Evolutionary conservation across 2,888 invertebrate genomes (phyloP).

Genomic region (Eurois occulta): DNA sequence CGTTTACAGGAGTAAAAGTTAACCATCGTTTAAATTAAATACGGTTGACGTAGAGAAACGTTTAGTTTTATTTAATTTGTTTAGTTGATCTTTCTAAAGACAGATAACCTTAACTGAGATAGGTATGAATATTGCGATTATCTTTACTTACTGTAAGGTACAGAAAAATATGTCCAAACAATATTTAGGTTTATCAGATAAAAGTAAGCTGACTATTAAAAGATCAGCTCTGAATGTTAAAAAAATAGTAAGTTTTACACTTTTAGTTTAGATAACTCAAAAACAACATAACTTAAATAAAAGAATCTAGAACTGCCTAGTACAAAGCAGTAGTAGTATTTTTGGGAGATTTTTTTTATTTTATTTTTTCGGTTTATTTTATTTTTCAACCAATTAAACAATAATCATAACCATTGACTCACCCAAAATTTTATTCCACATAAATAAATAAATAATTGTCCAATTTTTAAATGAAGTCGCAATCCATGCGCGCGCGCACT

Average conservation of each 20-base stretch:
- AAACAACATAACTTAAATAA: not conserved
- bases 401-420: not conserved
- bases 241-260: not conserved
- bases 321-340: not conserved
- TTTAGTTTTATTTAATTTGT: not conserved
- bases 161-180: not conserved
- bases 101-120: not conserved
- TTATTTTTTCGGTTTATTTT: not conserved
- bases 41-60: not conserved
- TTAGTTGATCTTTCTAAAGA: not conserved
- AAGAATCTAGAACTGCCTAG: not conserved
- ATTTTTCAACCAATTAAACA: not conserved
- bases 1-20: not conserved
- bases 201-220: not conserved
- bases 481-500: conserved; percentile 42
- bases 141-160: not conserved
- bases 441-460: not conserved
- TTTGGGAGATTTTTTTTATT: not conserved
- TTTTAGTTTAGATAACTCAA: not conserved
- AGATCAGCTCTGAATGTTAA: not conserved
- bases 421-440: conserved; percentile 17
- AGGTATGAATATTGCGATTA: not conserved
- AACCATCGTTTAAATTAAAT: not conserved
- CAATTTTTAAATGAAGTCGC: conserved; percentile 5
- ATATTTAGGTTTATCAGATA: not conserved